A percentile compares a stretch with the other conserved stretches of the same genome.
These are phyloP conservation scores for Eulemur albifrons DNA, from an alignment of 2,797 vertebrate genomes.

Conservation along the genomic window DNA sequence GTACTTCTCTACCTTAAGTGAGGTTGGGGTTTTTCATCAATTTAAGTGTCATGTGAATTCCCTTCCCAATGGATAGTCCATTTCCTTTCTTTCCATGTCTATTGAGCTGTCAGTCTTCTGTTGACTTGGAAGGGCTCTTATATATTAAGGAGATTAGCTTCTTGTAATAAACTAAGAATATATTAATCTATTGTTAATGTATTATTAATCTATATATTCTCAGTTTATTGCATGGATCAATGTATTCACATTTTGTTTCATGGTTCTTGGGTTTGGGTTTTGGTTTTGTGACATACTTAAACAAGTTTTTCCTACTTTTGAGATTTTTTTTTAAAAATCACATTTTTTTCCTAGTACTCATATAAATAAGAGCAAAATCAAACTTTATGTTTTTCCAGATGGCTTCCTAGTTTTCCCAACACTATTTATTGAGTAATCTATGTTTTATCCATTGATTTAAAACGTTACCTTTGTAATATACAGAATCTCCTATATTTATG, in stretches of 20 bases:
- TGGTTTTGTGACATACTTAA: neutral
- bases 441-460: neutral
- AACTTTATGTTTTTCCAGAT: neutral
- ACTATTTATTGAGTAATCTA: neutral
- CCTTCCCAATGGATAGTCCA: neutral
- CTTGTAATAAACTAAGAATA: neutral
- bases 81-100: constrained; percentile 14
- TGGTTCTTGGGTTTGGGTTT: neutral
- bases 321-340: neutral
- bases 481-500: neutral
- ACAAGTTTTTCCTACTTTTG: neutral
- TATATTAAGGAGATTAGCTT: neutral
- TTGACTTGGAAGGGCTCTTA: neutral
- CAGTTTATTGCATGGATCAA: neutral
- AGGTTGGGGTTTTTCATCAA: neutral
- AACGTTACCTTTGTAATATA: neutral
- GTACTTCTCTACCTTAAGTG: neutral
- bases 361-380: neutral
- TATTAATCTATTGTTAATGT: too few species aligned
- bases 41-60: neutral
- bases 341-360: neutral
- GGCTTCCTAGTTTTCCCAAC: neutral
- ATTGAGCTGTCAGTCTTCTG: neutral
- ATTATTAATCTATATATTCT: neutral
- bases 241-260: neutral